These are phyloP conservation scores for Serranus cabrilla DNA, from an alignment of 2,797 vertebrate genomes.

Conservation along the genomic window DNA sequence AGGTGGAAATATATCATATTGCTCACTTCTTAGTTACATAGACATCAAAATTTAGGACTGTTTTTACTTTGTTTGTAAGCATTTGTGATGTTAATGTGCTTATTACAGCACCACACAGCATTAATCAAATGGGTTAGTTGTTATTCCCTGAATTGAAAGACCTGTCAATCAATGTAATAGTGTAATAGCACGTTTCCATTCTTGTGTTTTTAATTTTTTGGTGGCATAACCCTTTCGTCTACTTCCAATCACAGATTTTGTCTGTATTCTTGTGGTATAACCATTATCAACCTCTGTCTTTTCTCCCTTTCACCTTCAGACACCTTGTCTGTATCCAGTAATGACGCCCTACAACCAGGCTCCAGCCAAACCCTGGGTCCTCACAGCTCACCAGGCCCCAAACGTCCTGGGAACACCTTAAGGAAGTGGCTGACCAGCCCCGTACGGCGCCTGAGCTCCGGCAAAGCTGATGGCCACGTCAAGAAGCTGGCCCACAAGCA, in stretches of 20 bases:
- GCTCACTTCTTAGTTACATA: not conserved
- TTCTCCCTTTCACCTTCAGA: constrained; percentile 79
- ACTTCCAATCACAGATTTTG: not conserved
- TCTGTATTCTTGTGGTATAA: not conserved
- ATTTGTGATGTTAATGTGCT: constrained; percentile 16
- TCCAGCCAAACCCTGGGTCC: constrained; percentile 92
- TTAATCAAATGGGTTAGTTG: constrained; percentile 19
- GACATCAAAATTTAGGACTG: not conserved
- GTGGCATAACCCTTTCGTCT: not conserved
- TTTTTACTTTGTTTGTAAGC: not conserved
- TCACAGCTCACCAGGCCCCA: constrained; percentile 90
- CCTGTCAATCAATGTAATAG: not conserved
- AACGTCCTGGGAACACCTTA: constrained; percentile 95
- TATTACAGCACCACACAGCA: not conserved
- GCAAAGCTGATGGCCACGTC: constrained; percentile 94
- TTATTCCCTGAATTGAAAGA: constrained; percentile 22
- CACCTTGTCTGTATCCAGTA: constrained; percentile 94
- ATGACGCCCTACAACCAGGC: constrained; percentile 93
- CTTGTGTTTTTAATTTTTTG: not conserved
- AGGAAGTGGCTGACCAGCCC: constrained; percentile 99
- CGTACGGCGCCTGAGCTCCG: constrained; percentile 95
- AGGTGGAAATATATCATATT: not conserved
- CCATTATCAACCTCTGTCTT: not conserved
- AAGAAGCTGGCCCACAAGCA: constrained; percentile 98
- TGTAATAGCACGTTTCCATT: not conserved